Evolutionary conservation across 2,797 vertebrate genomes (phyloP), one percentile per base, ranked within the genome.

Genomic region (Gobionotothen gibberifrons): DNA sequence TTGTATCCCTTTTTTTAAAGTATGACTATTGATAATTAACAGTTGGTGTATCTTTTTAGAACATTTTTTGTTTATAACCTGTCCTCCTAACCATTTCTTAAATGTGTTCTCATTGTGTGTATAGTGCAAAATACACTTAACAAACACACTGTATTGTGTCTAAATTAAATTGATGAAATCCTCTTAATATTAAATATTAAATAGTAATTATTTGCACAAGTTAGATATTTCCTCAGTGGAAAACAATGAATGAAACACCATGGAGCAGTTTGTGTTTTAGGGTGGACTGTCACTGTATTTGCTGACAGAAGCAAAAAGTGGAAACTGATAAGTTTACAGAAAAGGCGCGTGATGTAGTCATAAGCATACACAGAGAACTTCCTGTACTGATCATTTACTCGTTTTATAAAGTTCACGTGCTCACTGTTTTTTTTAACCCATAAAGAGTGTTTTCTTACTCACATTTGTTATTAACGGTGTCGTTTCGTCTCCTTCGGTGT

Each of bases 391-490:
- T 36, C 1, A 36, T 9, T 36, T 36, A 9, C 32, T 8, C 8
- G 32, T 36, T 36, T 36, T 36, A 6, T 19, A 4, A 26, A 51
- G n/a, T 14, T 32, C 36, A 11, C 17, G 14, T 1, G 44, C 43
- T 60, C 1, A 3, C 40, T 43, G 44, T 14, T 22, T 51, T 51
- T 44, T 5, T 9, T 36, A 36, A 12, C 2, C 14, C 17, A 16
- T 40, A n/a, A 43, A 51, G 0, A 63, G 0, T 26, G 29, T 46
- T 52, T 43, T 4, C 21, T 9, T 76, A 92, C 94, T 93, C 79
- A 95, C 94, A 82, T 89, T 72, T 43, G 22, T 13, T 21, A 94
- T 70, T 59, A 95, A 76, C 71, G 93, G 88, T 2, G 89, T 53
- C 0, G 68, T 70, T 42, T 93, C 90, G 26, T 56, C 59, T 10